phyloP scores from a whole-genome alignment of 2,888 invertebrate genomes.

The Hydroisotoma schaefferi region DNA sequence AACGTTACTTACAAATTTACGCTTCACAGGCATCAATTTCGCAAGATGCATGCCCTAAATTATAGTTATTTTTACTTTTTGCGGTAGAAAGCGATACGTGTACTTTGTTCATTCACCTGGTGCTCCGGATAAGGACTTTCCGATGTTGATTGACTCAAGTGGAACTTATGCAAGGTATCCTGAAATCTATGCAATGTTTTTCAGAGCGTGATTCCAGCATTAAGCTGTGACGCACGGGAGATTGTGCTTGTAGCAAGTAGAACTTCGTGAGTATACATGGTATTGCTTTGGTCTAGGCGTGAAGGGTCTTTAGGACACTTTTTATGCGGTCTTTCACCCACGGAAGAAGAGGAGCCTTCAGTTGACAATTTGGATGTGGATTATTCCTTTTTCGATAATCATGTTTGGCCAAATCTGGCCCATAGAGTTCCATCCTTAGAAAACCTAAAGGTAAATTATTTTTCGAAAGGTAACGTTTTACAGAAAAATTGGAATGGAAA shows the following conservation, averaged over 20 bases:
- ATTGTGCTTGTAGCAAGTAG: no score
- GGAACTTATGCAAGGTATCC: constrained; percentile 68
- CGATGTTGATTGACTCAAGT: constrained; percentile 75
- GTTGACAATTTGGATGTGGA: constrained; percentile 67
- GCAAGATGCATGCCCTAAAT: not conserved
- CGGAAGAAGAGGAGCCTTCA: constrained; percentile 63
- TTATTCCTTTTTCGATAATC: constrained; percentile 65
- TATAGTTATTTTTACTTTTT: constrained; percentile 39
- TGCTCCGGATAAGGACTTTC: constrained; percentile 75
- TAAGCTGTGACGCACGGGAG: no score
- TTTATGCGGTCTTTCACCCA: constrained; percentile 68
- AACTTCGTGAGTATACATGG: no score
- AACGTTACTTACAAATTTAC: no score
- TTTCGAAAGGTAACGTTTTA: no score
- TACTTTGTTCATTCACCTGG: constrained; percentile 68
- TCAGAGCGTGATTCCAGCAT: not conserved
- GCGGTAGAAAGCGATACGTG: constrained; percentile 72
- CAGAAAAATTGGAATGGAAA: no score
- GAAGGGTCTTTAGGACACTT: constrained; percentile 78
- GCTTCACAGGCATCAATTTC: not conserved
- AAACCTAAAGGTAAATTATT: constrained; percentile 64
- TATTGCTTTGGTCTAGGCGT: no score
- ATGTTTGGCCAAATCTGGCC: constrained; percentile 71
- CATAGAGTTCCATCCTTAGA: constrained; percentile 76
- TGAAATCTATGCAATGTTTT: not conserved